A percentile compares a stretch with the other conserved stretches of the same genome.
phyloP scores from a whole-genome alignment of 2,888 invertebrate genomes.

The Nowickia ferox region DNA sequence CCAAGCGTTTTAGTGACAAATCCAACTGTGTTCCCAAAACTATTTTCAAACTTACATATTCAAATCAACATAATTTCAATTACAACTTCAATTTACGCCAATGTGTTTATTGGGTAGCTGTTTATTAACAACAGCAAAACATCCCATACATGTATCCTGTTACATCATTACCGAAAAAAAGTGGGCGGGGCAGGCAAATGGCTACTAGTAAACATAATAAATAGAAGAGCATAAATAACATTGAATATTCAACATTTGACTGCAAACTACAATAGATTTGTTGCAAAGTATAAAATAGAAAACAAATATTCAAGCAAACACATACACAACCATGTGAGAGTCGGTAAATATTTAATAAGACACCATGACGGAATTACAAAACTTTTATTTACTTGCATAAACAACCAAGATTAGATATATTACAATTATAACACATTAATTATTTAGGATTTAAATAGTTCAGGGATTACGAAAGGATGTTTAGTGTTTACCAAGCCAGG shows the following conservation, averaged over 20 bases:
- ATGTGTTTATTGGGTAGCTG: conserved; percentile 3
- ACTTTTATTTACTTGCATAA: conserved; percentile 21
- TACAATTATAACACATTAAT: conserved; percentile 64
- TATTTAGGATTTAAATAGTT: conserved; percentile 53
- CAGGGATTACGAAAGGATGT: background rate
- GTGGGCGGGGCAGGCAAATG: conserved; percentile 1
- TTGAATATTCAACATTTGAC: conserved; percentile 28
- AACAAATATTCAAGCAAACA: conserved; percentile 7
- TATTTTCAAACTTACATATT: background rate
- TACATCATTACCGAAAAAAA: background rate
- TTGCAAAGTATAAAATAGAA: background rate
- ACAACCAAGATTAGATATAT: conserved; percentile 64
- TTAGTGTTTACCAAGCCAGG: conserved; percentile 9
- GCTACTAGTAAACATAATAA: conserved; percentile 9
- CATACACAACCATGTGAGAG: conserved; percentile 1
- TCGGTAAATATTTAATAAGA: conserved; percentile 68
- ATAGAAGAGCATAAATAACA: conserved; percentile 33
- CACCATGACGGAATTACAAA: conserved; percentile 49
- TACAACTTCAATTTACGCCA: background rate
- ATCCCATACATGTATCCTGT: conserved; percentile 35
- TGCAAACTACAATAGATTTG: conserved; percentile 27
- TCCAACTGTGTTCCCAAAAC: background rate
- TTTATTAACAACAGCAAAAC: conserved; percentile 35
- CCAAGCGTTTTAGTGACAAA: too few relatives aligned
- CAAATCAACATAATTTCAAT: background rate